phyloP scores from a whole-genome alignment of 2,113 vertebrate species.

The Petrocephalus microphthalmus region DNA sequence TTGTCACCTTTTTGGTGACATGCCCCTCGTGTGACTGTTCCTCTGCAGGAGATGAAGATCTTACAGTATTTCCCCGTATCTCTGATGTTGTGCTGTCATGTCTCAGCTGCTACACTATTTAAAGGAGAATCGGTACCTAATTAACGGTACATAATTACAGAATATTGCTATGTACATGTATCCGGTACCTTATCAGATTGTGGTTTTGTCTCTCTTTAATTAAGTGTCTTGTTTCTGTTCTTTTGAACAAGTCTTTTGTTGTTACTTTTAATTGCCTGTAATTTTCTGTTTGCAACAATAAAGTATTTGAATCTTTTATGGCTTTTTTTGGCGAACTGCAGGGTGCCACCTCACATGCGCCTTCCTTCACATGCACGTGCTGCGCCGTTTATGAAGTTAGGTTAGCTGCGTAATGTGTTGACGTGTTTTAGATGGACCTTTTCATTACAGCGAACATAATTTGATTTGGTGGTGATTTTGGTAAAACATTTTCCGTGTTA shows the following conservation, averaged over 20 bases:
- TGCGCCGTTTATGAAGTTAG: neutral
- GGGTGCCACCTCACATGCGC: neutral
- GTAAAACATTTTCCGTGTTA: neutral
- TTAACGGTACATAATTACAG: constrained; percentile 57
- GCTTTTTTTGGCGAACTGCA: constrained; percentile 1
- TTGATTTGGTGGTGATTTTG: neutral
- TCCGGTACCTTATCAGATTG: constrained; percentile 49
- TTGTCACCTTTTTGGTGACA: constrained; percentile 45
- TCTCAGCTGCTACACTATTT: constrained; percentile 72
- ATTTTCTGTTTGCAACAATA: constrained; percentile 60
- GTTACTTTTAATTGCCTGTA: constrained; percentile 50
- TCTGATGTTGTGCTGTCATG: constrained; percentile 59
- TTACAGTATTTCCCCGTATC: constrained; percentile 76
- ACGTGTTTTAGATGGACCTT: neutral
- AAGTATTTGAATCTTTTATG: constrained; percentile 49
- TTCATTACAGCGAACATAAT: neutral
- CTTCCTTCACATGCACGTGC: neutral
- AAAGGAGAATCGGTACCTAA: constrained; percentile 47
- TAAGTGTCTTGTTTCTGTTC: constrained; percentile 27
- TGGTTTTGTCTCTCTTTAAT: constrained; percentile 49
- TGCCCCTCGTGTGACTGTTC: constrained; percentile 65
- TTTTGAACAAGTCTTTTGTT: constrained; percentile 32
- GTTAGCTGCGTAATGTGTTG: neutral
- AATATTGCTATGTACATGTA: constrained; percentile 44
- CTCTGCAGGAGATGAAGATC: constrained; percentile 49